Evolutionary conservation across 2,113 vertebrate genomes (phyloP), one percentile per base, ranked within the genome.

Genomic region (Lampris megalopsis): DNA sequence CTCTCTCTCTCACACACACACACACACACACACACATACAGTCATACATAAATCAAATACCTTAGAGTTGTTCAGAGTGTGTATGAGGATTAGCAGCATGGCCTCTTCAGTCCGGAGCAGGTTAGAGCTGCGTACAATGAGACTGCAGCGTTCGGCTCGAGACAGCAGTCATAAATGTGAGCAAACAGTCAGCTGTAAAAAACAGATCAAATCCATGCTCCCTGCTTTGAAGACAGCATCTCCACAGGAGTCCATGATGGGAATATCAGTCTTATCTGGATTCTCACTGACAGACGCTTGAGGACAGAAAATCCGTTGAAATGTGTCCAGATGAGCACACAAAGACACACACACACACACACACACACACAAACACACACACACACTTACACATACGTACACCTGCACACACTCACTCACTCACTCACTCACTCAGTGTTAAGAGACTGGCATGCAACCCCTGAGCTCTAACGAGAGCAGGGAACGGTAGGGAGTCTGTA

Each of bases 241-340:
- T 60, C 90, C 80, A 67, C 85, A 86, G 88, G 83, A 86, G 85
- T 86, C 79, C 88, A 74, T 82, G 80, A 90, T 91, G 87, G 80
- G 79, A 86, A 91, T 85, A 84, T 86, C 75, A 77, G 73, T 68
- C 49, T 41, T 24, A 40, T 62, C 71, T 73, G 76, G 76, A 83
- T 81, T 87, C 80, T 84, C 80, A 85, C 58, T 85, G 73, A 62
- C 69, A 45, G 68, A 71, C 71, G 43, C 41, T 7, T 62, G 43
- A 66, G 70, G 71, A 71, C 6, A 11, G 36, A 76, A 45, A 65
- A 47, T 77, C 57, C 66, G 57, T 68, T 68, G 58, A 65, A 5
- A 50, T 69, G 45, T 75, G 59, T 43, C 49, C 53, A 76, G 38
- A 61, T 63, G 24, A 40, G 72, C 40, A 56, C 37, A 24, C 24